phyloP scores from a whole-genome alignment of 1,140 invertebrate genomes.

The Drosophila seguyi region DNA sequence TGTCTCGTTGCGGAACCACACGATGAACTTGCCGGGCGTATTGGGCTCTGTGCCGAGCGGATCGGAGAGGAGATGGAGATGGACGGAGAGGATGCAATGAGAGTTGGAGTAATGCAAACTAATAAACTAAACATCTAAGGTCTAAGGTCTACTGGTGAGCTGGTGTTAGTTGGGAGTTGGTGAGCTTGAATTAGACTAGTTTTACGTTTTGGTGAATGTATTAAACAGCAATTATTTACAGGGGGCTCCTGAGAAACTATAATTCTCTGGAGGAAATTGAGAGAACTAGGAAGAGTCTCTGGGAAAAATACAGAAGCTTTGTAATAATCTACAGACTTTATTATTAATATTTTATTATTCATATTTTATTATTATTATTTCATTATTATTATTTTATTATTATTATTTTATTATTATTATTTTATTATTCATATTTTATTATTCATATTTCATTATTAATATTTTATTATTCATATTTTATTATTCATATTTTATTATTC shows the following conservation, averaged over 20 bases:
- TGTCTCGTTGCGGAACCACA: constrained; percentile 98
- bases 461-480: too few relatives aligned
- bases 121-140: constrained; percentile 2
- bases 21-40: constrained; percentile 97
- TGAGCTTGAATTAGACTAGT: neutral
- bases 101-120: constrained; percentile 13
- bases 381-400: too few relatives aligned
- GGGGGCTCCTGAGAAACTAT: neutral
- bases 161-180: neutral
- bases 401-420: too few relatives aligned
- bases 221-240: constrained; percentile 3
- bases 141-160: neutral
- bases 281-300: neutral
- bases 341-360: too few relatives aligned
- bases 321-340: neutral
- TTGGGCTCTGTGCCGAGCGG: constrained; percentile 90
- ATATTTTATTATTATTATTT: too few relatives aligned
- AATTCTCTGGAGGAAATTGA: neutral
- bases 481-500: too few relatives aligned
- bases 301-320: neutral
- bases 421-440: too few relatives aligned
- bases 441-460: too few relatives aligned
- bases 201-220: neutral
- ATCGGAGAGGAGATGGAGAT: constrained; percentile 1
- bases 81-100: constrained; percentile 18